These are phyloP conservation scores for Strigops habroptila DNA, from an alignment of 2,113 vertebrate genomes.

Conservation along the genomic window DNA sequence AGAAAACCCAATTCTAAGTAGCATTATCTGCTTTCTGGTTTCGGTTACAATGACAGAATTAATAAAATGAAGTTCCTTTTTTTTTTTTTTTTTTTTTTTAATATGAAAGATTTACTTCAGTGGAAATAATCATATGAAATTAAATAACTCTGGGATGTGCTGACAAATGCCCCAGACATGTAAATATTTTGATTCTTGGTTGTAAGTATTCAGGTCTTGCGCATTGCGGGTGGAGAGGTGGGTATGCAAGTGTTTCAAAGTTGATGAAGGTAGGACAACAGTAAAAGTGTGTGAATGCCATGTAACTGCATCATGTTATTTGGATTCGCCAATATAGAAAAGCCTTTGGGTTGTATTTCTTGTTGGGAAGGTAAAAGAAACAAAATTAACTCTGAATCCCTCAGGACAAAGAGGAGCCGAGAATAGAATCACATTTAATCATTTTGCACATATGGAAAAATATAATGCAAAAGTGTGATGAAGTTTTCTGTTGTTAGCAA, in stretches of 20 bases:
- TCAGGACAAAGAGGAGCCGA: background rate
- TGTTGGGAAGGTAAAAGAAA: background rate
- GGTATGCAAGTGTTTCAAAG: background rate
- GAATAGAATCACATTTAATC: background rate
- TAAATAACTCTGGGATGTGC: background rate
- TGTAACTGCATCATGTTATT: background rate
- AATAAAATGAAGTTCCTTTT: background rate
- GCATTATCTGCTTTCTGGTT: background rate
- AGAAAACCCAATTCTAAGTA: background rate
- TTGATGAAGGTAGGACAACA: background rate
- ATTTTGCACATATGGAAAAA: background rate
- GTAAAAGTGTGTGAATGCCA: background rate
- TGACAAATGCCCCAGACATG: background rate
- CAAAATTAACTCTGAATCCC: background rate
- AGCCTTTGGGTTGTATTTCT: background rate
- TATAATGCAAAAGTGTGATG: rapidly evolving
- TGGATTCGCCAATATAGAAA: background rate
- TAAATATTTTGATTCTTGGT: background rate
- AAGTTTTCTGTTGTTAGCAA: background rate
- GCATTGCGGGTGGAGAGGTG: background rate
- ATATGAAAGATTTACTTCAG: background rate
- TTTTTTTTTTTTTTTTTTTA: background rate
- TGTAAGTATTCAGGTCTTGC: background rate
- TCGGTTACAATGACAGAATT: background rate
- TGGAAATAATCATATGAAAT: background rate